Evolutionary conservation across 2,113 vertebrate genomes (phyloP).

Genomic region (Bambusicola thoracicus): DNA sequence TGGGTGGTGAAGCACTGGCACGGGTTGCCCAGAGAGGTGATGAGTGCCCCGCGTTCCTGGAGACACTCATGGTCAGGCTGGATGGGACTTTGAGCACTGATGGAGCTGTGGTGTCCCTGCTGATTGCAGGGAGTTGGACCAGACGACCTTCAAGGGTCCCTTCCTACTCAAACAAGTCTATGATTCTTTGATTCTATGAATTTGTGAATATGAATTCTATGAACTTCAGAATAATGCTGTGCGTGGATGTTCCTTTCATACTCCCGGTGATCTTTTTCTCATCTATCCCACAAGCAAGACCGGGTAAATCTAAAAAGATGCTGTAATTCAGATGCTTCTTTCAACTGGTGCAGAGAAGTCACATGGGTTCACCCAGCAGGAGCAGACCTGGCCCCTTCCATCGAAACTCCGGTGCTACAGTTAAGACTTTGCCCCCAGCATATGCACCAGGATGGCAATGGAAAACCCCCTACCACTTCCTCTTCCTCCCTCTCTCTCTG

Average conservation of each 20-base stretch:
- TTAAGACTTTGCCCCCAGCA: background rate
- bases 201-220: background rate
- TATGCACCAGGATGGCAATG: background rate
- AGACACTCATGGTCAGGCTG: too few relatives aligned
- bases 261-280: background rate
- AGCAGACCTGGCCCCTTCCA: background rate
- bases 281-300: background rate
- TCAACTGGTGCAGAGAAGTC: background rate
- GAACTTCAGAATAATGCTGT: rapidly evolving
- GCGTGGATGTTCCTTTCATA: rapidly evolving
- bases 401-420: background rate
- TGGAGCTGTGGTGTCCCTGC: too few relatives aligned
- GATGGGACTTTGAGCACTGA: too few relatives aligned
- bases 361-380: background rate
- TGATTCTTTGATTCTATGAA: too few relatives aligned
- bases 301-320: background rate
- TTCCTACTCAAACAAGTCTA: too few relatives aligned
- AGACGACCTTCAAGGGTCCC: too few relatives aligned
- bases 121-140: too few relatives aligned
- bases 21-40: too few relatives aligned
- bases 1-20: too few relatives aligned
- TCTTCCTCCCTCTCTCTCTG: background rate
- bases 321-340: background rate
- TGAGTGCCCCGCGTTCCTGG: too few relatives aligned
- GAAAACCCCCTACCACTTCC: background rate